Evolutionary conservation across 2,797 vertebrate genomes (phyloP), one percentile per base, ranked within the genome.

Genomic region (Rhynchonycteris naso): DNA sequence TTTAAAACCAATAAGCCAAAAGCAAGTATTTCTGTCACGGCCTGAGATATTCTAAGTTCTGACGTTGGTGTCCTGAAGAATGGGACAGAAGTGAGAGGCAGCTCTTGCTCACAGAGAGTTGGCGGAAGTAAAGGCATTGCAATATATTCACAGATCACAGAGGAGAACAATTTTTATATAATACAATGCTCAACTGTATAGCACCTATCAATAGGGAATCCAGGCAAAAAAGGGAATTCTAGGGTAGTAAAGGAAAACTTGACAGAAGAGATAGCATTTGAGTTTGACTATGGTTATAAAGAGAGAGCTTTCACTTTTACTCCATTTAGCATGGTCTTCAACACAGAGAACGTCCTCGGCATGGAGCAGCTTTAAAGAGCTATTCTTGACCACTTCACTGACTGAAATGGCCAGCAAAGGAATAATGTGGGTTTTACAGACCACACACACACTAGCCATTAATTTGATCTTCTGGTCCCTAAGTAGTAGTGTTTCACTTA

Each of bases 1-100:
- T 88, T 93, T 94, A 76, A 52, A 38, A 54, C 65, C 52, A 85
- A 50, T 2, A 47, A 90, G 7, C 15, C 54, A 71, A 88, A 94
- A 95, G 28, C 6, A 85, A 82, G 56, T 43, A 24, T 82, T 63
- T 79, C 9, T 82, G 33, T 88, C 43, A 72, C 30, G 16, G 43
- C 11, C 12, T 66, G 10, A 6, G 68, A 9, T 7, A 4, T 35
- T 56, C 33, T 21, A 63, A 85, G 30, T 11, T n/a, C 63, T 92
- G 68, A 95, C 54, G 13, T 61, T 65, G 21, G 9, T 75, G 71
- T 76, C 47, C 82, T 54, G 22, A 89, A 63, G 33, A 35, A 54
- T 33, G 58, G 16, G 6, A 76, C 47, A 72, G 63, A 84, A 87
- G 21, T 13, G 13, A 66, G 52, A 78, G 43, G 24, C 5, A 50